Base-by-base conservation (phyloP, 2,888 invertebrate species). In the Eristalinus aeneus region DNA sequence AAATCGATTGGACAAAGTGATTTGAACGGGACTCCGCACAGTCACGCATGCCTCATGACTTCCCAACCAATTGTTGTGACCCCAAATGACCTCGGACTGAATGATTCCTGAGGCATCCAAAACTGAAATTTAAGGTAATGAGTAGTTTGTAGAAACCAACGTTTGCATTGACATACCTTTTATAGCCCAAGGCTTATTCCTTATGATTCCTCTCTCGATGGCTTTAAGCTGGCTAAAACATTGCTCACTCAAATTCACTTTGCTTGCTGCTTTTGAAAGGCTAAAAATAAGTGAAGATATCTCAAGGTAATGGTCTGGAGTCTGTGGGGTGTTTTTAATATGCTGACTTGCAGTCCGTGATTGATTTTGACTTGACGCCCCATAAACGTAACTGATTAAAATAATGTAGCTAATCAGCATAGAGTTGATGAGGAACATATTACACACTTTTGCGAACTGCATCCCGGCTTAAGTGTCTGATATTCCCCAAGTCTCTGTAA, bases 41-140 rank as follows among this genome's bases (percentile, higher is more conserved):
- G 94, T 93, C 2, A 90, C 88, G 88, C 95, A 95, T n/a, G 94
- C 93, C 53, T 91, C 91, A 54, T 91, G 92, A 27, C 93, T 93
- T 12, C 95, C 95, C 39, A 94, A 88, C 95, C 95, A 95, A 69
- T 93, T 93, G 90, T 94, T 95, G 84, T 94, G 94, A 0, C 95
- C 95, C 88, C 94, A 94, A 0, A 94, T 89, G 88, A 95, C 94
- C 1, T 94, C 94, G 0, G 94, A 89, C 1, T 92, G 92, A 2
- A 94, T 94, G n/a, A 90, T 90, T 11, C 94, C 95, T 72, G 94
- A 94, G 4, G 94, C 93, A 89, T 95, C 95, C 56, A 95, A 89
- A 88, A 94, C 95, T 93, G 83, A 11, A 77, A 69, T 6, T 4
- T 9, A 5, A 1, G 56, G 23, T 11, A 2, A 0, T 56, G 20